Percentiles rank a stretch among this genome's conserved stretches.
phyloP scores from a whole-genome alignment of 2,888 invertebrate species.

The Aphidius colemani region DNA sequence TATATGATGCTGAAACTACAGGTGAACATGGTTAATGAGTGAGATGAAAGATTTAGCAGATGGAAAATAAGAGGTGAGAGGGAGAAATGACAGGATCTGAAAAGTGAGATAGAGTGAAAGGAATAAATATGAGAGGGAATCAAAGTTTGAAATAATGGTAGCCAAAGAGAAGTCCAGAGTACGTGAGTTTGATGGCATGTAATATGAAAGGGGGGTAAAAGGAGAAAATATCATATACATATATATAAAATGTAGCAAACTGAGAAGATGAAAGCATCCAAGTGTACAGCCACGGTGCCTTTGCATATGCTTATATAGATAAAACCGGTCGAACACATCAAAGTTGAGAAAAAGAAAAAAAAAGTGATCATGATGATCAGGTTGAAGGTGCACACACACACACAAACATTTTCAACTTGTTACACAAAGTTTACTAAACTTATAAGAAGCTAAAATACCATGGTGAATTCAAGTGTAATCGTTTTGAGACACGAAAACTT shows the following conservation, averaged over 20 bases:
- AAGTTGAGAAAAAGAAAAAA: not conserved
- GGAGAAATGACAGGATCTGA: not conserved
- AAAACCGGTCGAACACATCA: slow-evolving; percentile 26
- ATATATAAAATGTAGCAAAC: not conserved
- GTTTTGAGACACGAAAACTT: slow-evolving; percentile 22
- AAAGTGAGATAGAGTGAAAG: not conserved
- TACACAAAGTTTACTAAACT: too few relatives aligned
- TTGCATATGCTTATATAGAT: slow-evolving; percentile 15
- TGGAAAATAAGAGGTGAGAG: not conserved
- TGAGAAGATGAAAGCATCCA: slow-evolving; percentile 14
- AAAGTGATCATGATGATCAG: not conserved
- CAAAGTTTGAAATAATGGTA: not conserved
- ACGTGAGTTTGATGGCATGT: too few relatives aligned
- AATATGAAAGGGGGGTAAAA: slow-evolving; percentile 7
- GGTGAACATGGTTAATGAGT: slow-evolving; percentile 9
- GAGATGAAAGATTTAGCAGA: slow-evolving; percentile 7
- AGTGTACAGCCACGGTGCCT: slow-evolving; percentile 22
- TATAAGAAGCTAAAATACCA: too few relatives aligned
- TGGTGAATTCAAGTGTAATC: slow-evolving; percentile 17
- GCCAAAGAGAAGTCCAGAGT: too few relatives aligned
- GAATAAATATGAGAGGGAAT: not conserved
- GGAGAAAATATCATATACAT: not conserved
- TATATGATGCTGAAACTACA: slow-evolving; percentile 2
- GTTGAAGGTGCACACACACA: not conserved
- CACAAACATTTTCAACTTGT: too few relatives aligned